A percentile compares a stretch with the other conserved stretches of the same genome.
Conservation (phyloP, 2,888 invertebrate species). For the Acronicta aceris region DNA sequence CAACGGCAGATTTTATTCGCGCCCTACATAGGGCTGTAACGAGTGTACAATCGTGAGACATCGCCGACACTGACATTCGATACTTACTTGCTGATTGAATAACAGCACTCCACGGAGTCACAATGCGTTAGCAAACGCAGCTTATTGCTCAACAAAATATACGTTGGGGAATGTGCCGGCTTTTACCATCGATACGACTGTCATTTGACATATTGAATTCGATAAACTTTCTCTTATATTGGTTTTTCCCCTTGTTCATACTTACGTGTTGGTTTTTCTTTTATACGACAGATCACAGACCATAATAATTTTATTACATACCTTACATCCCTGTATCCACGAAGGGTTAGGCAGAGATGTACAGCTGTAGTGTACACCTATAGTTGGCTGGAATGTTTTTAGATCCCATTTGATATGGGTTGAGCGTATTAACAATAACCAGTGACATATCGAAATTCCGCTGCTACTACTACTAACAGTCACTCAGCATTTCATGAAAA, state of each 20-base stretch:
- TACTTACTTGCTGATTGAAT: constrained; percentile 25
- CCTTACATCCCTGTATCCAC: neutral
- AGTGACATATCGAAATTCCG: too few relatives aligned
- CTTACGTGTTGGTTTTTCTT: neutral
- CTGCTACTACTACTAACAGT: too few relatives aligned
- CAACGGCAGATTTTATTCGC: constrained; percentile 63
- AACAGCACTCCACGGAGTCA: constrained; percentile 35
- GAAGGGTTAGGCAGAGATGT: neutral
- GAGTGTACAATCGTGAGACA: constrained; percentile 15
- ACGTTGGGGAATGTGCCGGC: constrained; percentile 33
- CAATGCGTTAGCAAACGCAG: constrained; percentile 38
- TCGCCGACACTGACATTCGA: constrained; percentile 10
- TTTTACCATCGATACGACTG: constrained; percentile 34
- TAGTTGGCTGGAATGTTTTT: too few relatives aligned
- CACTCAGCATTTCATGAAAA: too few relatives aligned
- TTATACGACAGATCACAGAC: too few relatives aligned
- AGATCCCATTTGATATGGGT: constrained; percentile 9
- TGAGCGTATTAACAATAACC: too few relatives aligned
- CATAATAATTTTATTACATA: too few relatives aligned
- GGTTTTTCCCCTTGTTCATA: constrained; percentile 4
- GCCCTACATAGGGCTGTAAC: constrained; percentile 40
- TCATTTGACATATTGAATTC: constrained; percentile 37
- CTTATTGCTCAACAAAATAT: constrained; percentile 41
- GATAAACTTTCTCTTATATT: constrained; percentile 26
- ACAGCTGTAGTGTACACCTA: neutral